Base-by-base conservation (phyloP, 2,113 vertebrate species). In the Girardinichthys multiradiatus region DNA sequence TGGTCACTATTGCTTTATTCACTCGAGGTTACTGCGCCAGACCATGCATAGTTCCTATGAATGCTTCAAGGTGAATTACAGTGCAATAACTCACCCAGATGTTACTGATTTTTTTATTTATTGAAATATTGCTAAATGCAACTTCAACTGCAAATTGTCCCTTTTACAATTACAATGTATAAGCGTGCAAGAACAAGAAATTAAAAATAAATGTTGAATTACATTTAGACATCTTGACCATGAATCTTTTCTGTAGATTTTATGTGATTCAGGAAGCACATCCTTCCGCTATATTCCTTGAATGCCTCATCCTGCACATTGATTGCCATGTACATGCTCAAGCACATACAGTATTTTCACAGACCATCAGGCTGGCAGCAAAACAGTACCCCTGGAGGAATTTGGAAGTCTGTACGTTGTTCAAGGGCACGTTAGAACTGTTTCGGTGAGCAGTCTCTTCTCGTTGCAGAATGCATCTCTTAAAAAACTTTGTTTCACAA, bases 381-480 rank as follows among this genome's bases (percentile, higher is more conserved):
- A 70, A 66, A 74, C 65, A 80, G 71, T 76, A 77, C 73, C 82
- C 72, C 72, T 61, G 60, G 62, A 77, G 77, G 59, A 76, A 79
- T 87, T 77, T 88, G 72, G 82, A 81, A 88, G 82, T 89, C 76
- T 57, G 70, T 82, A 74, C 63, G 77, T 84, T 82, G 76, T 84
- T 89, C 85, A 87, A 91, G 86, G 87, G 78, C 87, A 90, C 81
- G 75, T 83, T 75, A 83, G 72, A 77, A 80, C 60, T 74, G 67
- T 88, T 86, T 79, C 69, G 58, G 48, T 72, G 79, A 71, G 80
- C 35, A 77, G 72, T 66, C 76, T 84, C 81, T 74, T 79, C 85
- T 87, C 82, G 83, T 79, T 85, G 77, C 63, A 77, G 82, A 81
- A 70, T 67, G 61, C 66, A 83, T 84, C 74, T 82, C 79, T 74